Conservation (phyloP, 1,140 invertebrate species). For the Tetranychus cinnabarinus region DNA sequence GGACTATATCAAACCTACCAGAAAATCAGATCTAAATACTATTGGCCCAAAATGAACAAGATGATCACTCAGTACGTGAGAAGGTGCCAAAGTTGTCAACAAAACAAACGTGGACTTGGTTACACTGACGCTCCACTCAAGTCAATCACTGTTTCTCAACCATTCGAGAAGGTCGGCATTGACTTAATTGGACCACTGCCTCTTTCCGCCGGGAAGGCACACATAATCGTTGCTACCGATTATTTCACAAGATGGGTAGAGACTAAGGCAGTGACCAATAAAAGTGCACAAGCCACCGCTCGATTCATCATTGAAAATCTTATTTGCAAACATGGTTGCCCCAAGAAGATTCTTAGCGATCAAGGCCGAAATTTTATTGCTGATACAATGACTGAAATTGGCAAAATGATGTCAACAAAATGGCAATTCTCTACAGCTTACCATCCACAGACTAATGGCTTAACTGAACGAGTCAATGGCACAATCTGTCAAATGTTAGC, state of each 20-base stretch:
- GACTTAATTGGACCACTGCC: constrained; percentile 15
- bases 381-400: no score
- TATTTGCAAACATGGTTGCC: constrained; percentile 19
- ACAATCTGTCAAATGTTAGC: no score
- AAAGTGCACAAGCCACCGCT: not conserved
- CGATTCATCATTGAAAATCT: constrained; percentile 16
- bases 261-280: constrained; percentile 9
- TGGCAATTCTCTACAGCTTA: no score
- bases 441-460: no score
- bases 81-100: not conserved
- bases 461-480: no score
- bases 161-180: constrained; percentile 13
- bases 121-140: not conserved
- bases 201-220: constrained; percentile 11
- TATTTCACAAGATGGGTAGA: constrained; percentile 15
- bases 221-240: constrained; percentile 14
- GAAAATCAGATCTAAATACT: not conserved
- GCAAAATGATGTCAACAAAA: no score
- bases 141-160: constrained; percentile 4
- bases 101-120: not conserved
- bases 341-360: not conserved
- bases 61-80: not conserved
- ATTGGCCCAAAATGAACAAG: not conserved
- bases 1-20: constrained; percentile 1
- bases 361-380: no score